A percentile compares a stretch with the other conserved stretches of the same genome.
Conservation (phyloP, 2,797 vertebrate genomes). For the Limnodromus scolopaceus region DNA sequence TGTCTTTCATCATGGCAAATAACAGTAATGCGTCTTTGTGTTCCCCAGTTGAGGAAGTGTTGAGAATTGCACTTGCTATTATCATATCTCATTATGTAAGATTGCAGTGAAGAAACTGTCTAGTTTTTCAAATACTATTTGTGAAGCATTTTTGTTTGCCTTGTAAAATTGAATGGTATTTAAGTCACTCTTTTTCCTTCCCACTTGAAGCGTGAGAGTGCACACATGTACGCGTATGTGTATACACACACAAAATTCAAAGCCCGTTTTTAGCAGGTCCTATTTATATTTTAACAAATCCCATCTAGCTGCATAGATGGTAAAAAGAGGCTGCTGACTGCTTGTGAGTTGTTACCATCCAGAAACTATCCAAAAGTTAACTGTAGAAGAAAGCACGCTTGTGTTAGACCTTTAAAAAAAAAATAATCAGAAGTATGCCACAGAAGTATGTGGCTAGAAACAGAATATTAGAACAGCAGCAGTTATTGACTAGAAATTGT, state of each 20-base stretch:
- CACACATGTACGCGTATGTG: fast-evolving
- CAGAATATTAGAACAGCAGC: background rate
- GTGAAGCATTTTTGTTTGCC: background rate
- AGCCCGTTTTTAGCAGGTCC: background rate
- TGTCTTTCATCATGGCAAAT: background rate
- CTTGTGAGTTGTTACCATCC: background rate
- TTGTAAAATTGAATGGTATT: background rate
- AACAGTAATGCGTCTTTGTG: background rate
- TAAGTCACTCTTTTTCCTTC: background rate
- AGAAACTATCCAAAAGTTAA: background rate
- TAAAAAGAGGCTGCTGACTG: background rate
- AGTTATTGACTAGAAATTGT: background rate
- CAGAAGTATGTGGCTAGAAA: background rate
- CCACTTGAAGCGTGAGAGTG: background rate
- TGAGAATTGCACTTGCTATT: background rate
- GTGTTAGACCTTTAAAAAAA: background rate
- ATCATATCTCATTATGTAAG: background rate
- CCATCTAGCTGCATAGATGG: background rate
- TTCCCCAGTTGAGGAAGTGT: background rate
- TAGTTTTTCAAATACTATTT: background rate
- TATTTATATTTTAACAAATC: background rate
- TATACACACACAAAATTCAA: background rate
- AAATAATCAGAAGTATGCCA: background rate
- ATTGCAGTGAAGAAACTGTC: background rate
- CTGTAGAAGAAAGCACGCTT: background rate